Conservation (phyloP, 2,888 invertebrate genomes). For the Protonemura montana region DNA sequence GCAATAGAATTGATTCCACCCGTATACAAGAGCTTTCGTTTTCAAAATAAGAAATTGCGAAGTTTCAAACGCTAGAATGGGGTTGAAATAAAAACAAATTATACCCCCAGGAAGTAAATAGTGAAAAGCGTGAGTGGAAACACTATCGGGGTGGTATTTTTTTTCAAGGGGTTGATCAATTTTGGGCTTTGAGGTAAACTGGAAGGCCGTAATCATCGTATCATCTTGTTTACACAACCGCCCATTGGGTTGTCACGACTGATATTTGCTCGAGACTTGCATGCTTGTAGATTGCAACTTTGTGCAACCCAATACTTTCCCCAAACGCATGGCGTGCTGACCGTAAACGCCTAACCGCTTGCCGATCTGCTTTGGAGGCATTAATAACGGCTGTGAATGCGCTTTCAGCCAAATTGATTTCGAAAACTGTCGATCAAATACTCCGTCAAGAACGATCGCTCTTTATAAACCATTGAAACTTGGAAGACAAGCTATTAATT, state of each 20-base stretch:
- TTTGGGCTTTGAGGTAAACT: neutral
- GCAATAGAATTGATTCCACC: constrained; percentile 35
- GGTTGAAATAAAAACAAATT: neutral
- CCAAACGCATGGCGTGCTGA: neutral
- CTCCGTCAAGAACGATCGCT: neutral
- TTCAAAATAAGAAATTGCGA: constrained; percentile 12
- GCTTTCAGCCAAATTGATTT: constrained; percentile 25
- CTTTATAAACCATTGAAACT: neutral
- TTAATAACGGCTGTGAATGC: neutral
- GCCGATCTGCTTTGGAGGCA: neutral
- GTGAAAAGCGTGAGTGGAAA: constrained; percentile 29
- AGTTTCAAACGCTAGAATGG: constrained; percentile 1
- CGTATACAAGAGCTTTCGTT: neutral
- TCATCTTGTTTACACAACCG: constrained; percentile 38
- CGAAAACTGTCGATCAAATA: neutral
- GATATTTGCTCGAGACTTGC: neutral
- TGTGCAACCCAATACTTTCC: constrained; percentile 4
- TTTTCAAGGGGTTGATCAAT: neutral
- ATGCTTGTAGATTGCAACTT: neutral
- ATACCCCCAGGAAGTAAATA: neutral
- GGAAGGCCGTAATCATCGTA: constrained; percentile 20
- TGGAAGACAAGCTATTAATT: neutral
- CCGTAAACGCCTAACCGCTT: neutral
- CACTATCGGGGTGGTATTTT: constrained; percentile 36
- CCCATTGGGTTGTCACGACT: constrained; percentile 24